A percentile compares a stretch with the other conserved stretches of the same genome.
phyloP scores from a whole-genome alignment of 2,113 vertebrate genomes.

The Rhea pennata region DNA sequence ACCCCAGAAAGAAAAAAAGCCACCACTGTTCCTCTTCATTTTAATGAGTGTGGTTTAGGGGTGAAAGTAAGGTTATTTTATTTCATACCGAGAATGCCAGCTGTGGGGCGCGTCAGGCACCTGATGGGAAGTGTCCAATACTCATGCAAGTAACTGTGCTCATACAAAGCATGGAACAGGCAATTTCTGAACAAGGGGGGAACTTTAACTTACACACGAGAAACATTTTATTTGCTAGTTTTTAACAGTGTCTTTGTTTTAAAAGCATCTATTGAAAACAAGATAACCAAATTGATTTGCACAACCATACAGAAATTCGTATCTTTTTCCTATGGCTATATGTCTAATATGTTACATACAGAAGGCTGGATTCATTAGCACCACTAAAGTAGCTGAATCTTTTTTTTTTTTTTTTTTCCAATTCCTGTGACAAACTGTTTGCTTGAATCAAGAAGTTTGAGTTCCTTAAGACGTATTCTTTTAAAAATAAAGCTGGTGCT shows the following conservation, averaged over 20 bases:
- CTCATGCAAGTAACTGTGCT: background rate
- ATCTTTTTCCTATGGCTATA: background rate
- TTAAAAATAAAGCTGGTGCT: background rate
- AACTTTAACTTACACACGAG: background rate
- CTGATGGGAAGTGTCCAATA: background rate
- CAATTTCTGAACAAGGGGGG: background rate
- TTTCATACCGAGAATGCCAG: background rate
- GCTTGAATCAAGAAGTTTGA: background rate
- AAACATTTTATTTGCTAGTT: slow-evolving; percentile 45
- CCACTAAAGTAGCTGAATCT: background rate
- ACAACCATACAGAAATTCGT: background rate
- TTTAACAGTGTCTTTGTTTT: slow-evolving; percentile 41
- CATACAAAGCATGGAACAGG: background rate
- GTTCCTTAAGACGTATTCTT: background rate
- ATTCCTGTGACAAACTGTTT: background rate
- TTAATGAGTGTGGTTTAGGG: background rate
- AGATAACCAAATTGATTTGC: slow-evolving; percentile 35
- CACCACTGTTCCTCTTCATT: background rate
- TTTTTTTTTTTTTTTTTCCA: background rate
- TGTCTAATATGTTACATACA: background rate
- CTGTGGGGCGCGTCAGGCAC: background rate
- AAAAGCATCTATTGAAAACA: slow-evolving; percentile 44
- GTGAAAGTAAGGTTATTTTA: background rate
- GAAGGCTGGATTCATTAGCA: background rate
- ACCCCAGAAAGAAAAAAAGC: background rate